phyloP scores from a whole-genome alignment of 2,888 invertebrate species.

The Dichetophora obliterata region DNA sequence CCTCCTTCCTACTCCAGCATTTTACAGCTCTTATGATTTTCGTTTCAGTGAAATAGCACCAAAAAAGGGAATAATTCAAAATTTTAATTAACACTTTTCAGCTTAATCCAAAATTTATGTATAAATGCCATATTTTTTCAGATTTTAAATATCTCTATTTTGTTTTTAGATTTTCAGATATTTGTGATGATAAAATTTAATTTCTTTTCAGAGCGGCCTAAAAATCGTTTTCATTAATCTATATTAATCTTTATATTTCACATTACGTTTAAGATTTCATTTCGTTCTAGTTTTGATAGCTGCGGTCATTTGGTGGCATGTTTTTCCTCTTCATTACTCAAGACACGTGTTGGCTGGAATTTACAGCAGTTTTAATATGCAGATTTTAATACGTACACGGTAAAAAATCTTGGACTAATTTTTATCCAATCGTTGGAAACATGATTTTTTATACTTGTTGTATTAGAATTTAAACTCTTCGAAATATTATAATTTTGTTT shows the following conservation, averaged over 20 bases:
- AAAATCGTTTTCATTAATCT: neutral
- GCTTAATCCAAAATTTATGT: neutral
- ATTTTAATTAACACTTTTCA: neutral
- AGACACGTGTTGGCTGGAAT: no score
- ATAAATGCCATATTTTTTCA: no score
- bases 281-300: neutral
- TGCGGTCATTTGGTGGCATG: neutral
- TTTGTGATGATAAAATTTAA: conserved; percentile 4
- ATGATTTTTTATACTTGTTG: no score
- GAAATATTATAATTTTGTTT: no score
- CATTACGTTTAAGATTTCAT: neutral
- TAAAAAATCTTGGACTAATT: no score
- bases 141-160: neutral
- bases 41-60: neutral
- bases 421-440: no score
- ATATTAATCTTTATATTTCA: neutral
- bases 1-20: no score
- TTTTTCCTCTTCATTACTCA: neutral
- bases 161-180: neutral
- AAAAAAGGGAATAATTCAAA: neutral
- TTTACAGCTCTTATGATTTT: conserved; percentile 10
- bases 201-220: neutral
- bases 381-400: no score
- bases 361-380: no score
- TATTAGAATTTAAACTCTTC: no score